These are phyloP conservation scores for Euplagia quadripunctaria DNA, from an alignment of 2,888 invertebrate genomes.

Conservation along the genomic window DNA sequence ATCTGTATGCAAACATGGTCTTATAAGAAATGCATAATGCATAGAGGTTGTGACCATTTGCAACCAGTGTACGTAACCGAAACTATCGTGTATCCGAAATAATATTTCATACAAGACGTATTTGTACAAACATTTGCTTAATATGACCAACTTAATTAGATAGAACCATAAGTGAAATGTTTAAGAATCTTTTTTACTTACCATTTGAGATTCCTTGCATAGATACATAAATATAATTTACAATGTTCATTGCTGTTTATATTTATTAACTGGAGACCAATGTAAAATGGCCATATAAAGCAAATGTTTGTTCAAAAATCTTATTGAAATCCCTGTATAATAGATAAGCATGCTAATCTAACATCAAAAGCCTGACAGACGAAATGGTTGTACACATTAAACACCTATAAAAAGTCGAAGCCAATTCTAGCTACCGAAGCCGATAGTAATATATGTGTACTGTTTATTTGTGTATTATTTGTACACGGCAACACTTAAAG, in stretches of 20 bases:
- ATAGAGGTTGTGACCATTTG: neutral
- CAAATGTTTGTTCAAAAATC: neutral
- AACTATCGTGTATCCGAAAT: neutral
- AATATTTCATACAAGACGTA: neutral
- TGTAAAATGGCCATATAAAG: neutral
- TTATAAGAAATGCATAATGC: neutral
- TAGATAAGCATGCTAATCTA: constrained; percentile 62
- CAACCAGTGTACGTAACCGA: too few species aligned
- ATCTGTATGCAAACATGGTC: too few species aligned
- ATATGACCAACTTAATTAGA: neutral
- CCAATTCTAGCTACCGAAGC: constrained; percentile 51
- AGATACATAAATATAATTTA: neutral
- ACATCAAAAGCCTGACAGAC: constrained; percentile 78
- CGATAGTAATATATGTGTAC: neutral
- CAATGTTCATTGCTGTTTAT: neutral
- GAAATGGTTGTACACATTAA: constrained; percentile 78
- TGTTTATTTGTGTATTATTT: constrained; percentile 9
- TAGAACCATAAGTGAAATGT: too few species aligned
- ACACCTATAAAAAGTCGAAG: constrained; percentile 50
- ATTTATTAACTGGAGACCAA: neutral
- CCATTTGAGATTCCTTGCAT: neutral
- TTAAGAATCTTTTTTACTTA: too few species aligned
- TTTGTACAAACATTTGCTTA: neutral
- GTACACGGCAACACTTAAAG: constrained; percentile 22
- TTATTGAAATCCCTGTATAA: constrained; percentile 7